phyloP scores from a whole-genome alignment of 2,888 invertebrate species.

The Salpingus planirostris region DNA sequence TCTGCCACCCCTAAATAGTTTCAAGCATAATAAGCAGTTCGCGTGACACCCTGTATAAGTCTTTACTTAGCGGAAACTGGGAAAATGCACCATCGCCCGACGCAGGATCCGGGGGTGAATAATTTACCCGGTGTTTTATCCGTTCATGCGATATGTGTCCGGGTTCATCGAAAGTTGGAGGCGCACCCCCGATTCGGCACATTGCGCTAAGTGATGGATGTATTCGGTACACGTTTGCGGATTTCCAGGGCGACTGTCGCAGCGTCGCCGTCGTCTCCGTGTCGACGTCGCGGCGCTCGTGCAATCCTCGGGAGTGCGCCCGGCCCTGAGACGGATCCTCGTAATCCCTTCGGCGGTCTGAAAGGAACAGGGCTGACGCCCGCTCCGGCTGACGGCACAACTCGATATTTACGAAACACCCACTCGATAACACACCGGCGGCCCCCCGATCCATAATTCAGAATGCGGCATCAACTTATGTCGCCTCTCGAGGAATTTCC shows the following conservation, averaged over 20 bases:
- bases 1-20: too few species aligned
- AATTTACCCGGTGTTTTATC: too few species aligned
- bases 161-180: conserved; percentile 9
- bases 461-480: background rate
- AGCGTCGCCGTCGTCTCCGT: background rate
- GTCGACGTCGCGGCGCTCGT: too few species aligned
- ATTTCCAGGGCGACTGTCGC: conserved; percentile 5
- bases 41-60: too few species aligned
- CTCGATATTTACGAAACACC: conserved; percentile 6
- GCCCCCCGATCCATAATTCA: background rate
- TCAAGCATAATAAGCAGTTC: too few species aligned
- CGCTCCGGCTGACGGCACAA: conserved; percentile 10
- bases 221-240: conserved; percentile 16
- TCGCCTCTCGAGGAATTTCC: background rate
- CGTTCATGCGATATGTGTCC: too few species aligned
- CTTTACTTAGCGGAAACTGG: too few species aligned
- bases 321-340: conserved; percentile 16
- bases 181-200: conserved; percentile 9
- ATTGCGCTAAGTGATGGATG: conserved; percentile 14
- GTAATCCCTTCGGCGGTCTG: conserved; percentile 15
- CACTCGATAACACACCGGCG: background rate
- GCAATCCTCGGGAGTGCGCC: conserved; percentile 13
- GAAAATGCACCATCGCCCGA: too few species aligned
- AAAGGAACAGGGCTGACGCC: conserved; percentile 8
- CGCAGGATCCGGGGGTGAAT: too few species aligned